Percentiles rank a stretch among this genome's conserved stretches.
Conservation (phyloP, 2,113 vertebrate species). For the Chauna torquata region DNA sequence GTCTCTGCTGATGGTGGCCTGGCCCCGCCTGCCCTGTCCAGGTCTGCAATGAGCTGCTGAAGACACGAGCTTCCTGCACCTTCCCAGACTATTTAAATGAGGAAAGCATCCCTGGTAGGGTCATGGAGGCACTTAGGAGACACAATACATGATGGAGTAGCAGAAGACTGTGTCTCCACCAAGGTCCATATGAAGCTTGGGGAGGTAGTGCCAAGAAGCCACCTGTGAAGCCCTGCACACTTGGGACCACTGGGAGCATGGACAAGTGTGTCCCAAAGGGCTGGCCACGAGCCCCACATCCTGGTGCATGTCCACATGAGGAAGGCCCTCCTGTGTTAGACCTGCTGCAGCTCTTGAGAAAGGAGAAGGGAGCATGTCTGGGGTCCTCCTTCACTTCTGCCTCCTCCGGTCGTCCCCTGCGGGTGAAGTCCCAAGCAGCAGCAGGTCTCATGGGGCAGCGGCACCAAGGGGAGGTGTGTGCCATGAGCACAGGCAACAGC, state of each 20-base stretch:
- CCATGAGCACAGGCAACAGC: not conserved
- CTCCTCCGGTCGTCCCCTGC: too few relatives aligned
- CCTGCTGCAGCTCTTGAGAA: not conserved
- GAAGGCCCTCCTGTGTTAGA: not conserved
- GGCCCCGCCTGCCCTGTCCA: too few relatives aligned
- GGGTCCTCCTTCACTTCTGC: not conserved
- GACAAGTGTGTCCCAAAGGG: not conserved
- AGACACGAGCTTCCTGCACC: fast-evolving
- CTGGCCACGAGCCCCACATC: not conserved
- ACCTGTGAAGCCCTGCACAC: not conserved
- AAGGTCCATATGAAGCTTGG: not conserved
- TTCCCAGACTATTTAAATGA: not conserved
- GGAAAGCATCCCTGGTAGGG: not conserved
- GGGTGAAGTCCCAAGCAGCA: not conserved
- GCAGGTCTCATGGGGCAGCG: not conserved
- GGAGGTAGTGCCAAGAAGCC: not conserved
- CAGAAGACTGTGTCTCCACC: not conserved
- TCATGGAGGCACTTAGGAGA: not conserved
- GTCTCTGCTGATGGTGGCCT: not conserved
- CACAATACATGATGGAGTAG: not conserved
- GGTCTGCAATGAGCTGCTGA: not conserved
- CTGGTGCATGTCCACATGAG: fast-evolving
- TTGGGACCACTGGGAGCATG: not conserved
- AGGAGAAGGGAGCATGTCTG: not conserved
- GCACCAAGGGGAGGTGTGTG: not conserved